Base-by-base conservation (phyloP, 2,113 vertebrate species). In the Aphyosemion australe region DNA sequence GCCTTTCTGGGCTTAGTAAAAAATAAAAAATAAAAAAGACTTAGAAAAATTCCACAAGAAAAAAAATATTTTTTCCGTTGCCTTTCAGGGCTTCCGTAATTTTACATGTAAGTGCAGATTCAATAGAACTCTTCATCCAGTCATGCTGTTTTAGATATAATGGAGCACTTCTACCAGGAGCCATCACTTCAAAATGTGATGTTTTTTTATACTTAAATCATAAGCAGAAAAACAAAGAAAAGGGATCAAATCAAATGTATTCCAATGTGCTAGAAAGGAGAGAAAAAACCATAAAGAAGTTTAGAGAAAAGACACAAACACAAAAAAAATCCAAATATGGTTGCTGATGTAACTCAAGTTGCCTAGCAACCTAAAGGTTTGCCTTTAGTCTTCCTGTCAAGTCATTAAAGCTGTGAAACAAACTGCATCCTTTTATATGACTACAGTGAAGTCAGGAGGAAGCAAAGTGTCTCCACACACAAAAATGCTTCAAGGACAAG, bases 341-440 rank as follows among this genome's bases (percentile, higher is more conserved):
- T 59, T 12, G 7, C 53, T 16, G 64, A 58, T 77, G 80, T 70
- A 14, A n/a, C 56, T 69, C 32, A 58, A 81, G 86, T 87, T 83
- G 74, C 84, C 69, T 72, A 75, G 84, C 80, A 87, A 89, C 84
- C 39, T 19, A 56, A 81, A 86, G 73, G 67, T 85, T 88, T 87
- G 82, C 69, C 79, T 65, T 45, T 19, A 69, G 46, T 72, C 65
- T 74, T 42, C 45, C 43, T 60, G 62, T 52, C 65, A 69, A 76
- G 70, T 83, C 72, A 65, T 83, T 83, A 78, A 68, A 64, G 51
- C 73, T 69, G 65, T 80, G 80, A 80, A 26, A 82, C 74, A 79
- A 80, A 80, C 74, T 81, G 72, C 68, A 61, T 80, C 69, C 37
- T 76, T 76, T 78, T 62, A 69, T 62, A 69, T 75, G 76, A 81